Conservation (phyloP, 2,113 vertebrate genomes). For the Numida meleagris region DNA sequence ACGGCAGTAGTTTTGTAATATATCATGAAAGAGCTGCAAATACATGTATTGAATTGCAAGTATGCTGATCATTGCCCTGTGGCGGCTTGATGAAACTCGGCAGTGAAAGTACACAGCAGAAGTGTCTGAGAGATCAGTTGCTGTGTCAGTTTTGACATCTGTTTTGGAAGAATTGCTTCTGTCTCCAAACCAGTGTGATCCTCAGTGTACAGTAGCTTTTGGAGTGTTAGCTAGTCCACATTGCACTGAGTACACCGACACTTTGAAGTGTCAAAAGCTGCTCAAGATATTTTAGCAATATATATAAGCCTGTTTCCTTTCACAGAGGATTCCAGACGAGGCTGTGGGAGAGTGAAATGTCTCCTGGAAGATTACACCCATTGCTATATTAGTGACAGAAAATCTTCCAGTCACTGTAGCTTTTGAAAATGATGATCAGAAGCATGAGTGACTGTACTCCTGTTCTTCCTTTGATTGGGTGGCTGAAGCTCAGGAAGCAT, state of each 20-base stretch:
- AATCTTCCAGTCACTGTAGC: slow-evolving; percentile 20
- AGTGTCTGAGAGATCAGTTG: background rate
- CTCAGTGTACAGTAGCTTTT: background rate
- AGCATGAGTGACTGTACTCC: background rate
- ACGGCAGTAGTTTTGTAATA: background rate
- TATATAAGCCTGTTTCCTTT: slow-evolving; percentile 4
- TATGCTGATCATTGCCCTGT: background rate
- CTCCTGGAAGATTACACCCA: slow-evolving; percentile 53
- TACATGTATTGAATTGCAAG: background rate
- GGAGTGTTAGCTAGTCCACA: background rate
- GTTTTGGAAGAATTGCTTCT: slow-evolving; percentile 10
- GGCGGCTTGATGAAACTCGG: background rate
- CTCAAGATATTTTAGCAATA: slow-evolving; percentile 24
- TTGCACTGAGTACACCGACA: background rate
- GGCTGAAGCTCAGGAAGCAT: background rate
- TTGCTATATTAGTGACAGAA: slow-evolving; percentile 23
- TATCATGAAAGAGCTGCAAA: background rate
- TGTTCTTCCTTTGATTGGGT: background rate
- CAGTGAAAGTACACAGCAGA: background rate
- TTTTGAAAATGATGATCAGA: slow-evolving; percentile 32
- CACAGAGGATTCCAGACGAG: background rate
- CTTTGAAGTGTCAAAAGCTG: slow-evolving; percentile 33
- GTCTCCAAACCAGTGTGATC: slow-evolving; percentile 4
- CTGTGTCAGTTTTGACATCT: slow-evolving; percentile 19
- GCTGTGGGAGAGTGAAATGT: slow-evolving; percentile 17